Evolutionary conservation across 2,113 vertebrate species (phyloP), one percentile per base, ranked within the genome.

Genomic region (Microtus oregoni): DNA sequence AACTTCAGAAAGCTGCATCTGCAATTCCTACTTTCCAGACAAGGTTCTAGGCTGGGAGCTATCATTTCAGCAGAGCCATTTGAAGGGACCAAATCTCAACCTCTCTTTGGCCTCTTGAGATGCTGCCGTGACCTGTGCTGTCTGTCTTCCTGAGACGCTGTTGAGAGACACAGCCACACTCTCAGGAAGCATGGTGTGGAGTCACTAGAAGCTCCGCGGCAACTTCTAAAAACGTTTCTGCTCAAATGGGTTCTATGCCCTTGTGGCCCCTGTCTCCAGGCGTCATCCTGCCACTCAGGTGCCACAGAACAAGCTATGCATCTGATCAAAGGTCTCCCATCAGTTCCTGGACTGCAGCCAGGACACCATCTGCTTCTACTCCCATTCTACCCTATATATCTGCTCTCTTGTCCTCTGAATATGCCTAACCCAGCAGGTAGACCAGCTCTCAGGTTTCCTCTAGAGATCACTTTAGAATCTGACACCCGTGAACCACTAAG

Each of bases 401-500:
- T 20, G 55, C n/a, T 94, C 67, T 15, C 0, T 0, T 32, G 4
- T 30, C 85, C 63, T 76, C 86, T 63, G 61, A 41, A 79, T 93
- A 15, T 3, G 65, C 50, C 50, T 75, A n/a, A 77, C 44, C 61
- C 47, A 52, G 77, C 32, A 91, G 58, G 55, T 79, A 67, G 82
- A 85, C 20, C 41, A n/a, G 52, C 24, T 89, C 79, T 97, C 75
- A 72, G 24, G 70, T 96, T 91, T 72, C 82, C 0, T 41, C 61
- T 28, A 88, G 41, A 50, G 24, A 1, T 85, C 38, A 63, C 79
- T 89, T 87, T 38, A 79, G 83, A 97, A 95, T 81, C 32, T 52
- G 41, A 96, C 38, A 91, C 72, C 91, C n/a, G 9, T 68, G 83
- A 68, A 44, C 91, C 68, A 81, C 96, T 94, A 90, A 94, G 58